phyloP scores from a whole-genome alignment of 2,113 vertebrate species.

The Gnathonemus echidnorhynchus region DNA sequence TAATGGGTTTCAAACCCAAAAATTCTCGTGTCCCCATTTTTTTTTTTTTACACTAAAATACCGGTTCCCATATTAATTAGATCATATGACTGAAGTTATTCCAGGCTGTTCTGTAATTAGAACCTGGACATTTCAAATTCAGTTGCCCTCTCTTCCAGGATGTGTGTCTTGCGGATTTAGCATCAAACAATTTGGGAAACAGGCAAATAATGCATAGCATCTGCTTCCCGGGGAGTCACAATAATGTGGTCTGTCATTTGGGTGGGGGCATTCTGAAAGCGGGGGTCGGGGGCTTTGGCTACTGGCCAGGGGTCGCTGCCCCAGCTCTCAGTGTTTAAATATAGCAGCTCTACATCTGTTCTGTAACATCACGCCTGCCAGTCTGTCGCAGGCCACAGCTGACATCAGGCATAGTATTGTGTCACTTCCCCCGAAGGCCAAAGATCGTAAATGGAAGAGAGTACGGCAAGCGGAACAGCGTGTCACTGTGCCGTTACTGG shows the following conservation, averaged over 20 bases:
- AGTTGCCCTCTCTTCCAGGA: background rate
- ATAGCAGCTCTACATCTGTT: constrained; percentile 24
- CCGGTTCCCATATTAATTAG: background rate
- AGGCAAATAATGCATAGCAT: background rate
- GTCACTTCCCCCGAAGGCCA: background rate
- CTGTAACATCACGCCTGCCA: constrained; percentile 15
- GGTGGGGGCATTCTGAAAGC: background rate
- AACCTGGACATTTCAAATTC: background rate
- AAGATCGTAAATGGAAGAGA: background rate
- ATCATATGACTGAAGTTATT: background rate
- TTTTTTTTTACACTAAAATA: background rate
- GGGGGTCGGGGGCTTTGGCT: background rate
- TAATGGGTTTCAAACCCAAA: background rate
- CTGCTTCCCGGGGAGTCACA: background rate
- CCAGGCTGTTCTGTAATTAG: background rate
- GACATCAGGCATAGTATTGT: background rate
- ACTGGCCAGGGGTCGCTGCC: background rate
- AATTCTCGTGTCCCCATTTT: background rate
- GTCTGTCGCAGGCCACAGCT: background rate
- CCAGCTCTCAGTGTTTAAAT: constrained; percentile 11
- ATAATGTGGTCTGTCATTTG: background rate
- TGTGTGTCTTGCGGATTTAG: background rate
- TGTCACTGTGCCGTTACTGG: background rate
- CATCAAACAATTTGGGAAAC: background rate
- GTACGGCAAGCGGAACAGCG: background rate